A percentile compares a stretch with the other conserved stretches of the same genome.
These are phyloP conservation scores for Vespertilio murinus DNA, from an alignment of 2,797 vertebrate genomes.

Conservation along the genomic window DNA sequence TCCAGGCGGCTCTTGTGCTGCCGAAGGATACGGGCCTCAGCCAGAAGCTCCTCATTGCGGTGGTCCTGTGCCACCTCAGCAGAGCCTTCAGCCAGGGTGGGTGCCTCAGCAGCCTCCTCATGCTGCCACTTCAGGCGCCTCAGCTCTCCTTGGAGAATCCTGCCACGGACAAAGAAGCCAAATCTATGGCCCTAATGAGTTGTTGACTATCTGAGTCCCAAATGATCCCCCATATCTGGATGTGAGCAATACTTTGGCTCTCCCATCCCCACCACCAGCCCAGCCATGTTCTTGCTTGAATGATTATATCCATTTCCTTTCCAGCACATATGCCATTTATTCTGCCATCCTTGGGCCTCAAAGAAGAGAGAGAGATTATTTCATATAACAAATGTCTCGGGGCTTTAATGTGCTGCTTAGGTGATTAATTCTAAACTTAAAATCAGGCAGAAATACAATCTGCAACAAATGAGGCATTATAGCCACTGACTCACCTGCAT, in stretches of 20 bases:
- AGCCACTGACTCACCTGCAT: constrained; percentile 28
- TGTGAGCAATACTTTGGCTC: background rate
- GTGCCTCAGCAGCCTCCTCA: constrained; percentile 91
- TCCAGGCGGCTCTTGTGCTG: constrained; percentile 98
- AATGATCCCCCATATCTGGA: background rate
- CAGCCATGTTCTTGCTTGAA: background rate
- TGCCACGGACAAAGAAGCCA: constrained; percentile 75
- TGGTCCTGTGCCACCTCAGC: constrained; percentile 83
- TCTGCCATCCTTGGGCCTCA: constrained; percentile 35
- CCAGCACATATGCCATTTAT: constrained; percentile 12
- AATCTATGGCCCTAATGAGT: background rate
- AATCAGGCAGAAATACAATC: constrained; percentile 34
- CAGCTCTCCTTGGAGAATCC: constrained; percentile 97
- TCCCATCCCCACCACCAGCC: background rate
- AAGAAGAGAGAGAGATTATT: constrained; percentile 54
- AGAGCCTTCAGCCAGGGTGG: constrained; percentile 88
- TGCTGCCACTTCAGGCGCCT: constrained; percentile 97
- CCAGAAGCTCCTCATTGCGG: constrained; percentile 93
- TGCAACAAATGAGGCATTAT: constrained; percentile 56
- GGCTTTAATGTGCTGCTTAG: constrained; percentile 14
- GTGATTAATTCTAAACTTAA: constrained; percentile 68
- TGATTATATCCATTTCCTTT: constrained; percentile 22
- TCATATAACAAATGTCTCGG: constrained; percentile 47
- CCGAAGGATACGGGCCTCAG: constrained; percentile 94
- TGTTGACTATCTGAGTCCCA: background rate